Percentiles rank a stretch among this genome's conserved stretches.
Conservation (phyloP, 2,113 vertebrate genomes). For the Prolemur simus region DNA sequence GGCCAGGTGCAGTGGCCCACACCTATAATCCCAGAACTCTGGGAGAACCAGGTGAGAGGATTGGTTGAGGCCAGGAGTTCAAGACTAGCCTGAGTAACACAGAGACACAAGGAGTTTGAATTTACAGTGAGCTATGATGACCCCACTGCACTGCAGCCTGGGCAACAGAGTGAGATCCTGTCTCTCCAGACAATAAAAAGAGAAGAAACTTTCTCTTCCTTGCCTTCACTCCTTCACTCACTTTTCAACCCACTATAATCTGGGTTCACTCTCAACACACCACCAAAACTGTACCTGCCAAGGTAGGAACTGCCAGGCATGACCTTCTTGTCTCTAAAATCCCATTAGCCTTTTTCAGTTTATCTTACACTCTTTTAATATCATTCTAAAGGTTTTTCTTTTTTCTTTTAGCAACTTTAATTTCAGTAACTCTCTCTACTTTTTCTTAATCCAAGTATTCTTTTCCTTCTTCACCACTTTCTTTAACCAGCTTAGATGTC, state of each 20-base stretch:
- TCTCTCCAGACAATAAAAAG: no score
- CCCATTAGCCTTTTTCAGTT: neutral
- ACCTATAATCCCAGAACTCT: no score
- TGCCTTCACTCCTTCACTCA: neutral
- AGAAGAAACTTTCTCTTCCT: neutral
- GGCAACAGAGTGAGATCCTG: no score
- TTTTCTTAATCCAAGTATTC: neutral
- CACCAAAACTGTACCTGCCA: neutral
- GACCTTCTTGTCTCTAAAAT: neutral
- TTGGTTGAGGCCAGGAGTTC: no score
- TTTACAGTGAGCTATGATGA: no score
- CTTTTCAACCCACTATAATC: constrained; percentile 20
- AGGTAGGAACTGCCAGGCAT: neutral
- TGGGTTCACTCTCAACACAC: neutral
- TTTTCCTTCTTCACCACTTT: neutral
- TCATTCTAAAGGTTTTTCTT: neutral
- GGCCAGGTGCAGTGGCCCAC: no score
- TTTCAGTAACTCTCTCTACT: neutral
- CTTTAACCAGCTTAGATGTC: neutral
- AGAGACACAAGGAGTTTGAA: no score
- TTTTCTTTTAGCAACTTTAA: neutral
- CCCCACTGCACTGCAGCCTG: no score
- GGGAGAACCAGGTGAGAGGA: no score
- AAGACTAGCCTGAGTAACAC: no score
- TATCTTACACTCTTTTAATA: neutral